Percentiles rank a stretch among this genome's conserved stretches.
phyloP scores from a whole-genome alignment of 1,140 invertebrate genomes.

The Cardiocondyla obscurior region DNA sequence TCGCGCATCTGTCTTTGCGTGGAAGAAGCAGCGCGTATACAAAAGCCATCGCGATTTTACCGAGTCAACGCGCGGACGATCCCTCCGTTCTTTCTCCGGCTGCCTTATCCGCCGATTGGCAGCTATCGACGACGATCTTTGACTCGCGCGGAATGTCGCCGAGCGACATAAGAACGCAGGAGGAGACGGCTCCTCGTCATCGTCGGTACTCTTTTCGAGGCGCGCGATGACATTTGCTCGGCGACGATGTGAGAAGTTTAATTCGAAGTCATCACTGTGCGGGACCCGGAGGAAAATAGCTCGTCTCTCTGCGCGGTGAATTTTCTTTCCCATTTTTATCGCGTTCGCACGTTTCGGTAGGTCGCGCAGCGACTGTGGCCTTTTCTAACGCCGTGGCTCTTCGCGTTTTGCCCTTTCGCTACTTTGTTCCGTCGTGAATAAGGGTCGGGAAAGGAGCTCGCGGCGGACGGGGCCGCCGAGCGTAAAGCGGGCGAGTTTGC shows the following conservation, averaged over 20 bases:
- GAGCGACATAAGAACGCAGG: constrained; percentile 21
- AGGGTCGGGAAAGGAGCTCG: constrained; percentile 1
- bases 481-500: background rate
- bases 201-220: background rate
- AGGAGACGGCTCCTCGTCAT: background rate
- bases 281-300: background rate
- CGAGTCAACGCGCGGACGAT: constrained; percentile 9
- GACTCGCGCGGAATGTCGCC: constrained; percentile 17
- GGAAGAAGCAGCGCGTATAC: constrained; percentile 27
- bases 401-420: constrained; percentile 7
- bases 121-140: constrained; percentile 53
- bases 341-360: background rate
- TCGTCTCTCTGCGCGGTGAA: background rate
- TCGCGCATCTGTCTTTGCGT: constrained; percentile 35
- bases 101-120: constrained; percentile 55
- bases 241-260: constrained; percentile 29
- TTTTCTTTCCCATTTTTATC: constrained; percentile 6
- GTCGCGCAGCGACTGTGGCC: background rate
- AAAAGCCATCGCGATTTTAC: constrained; percentile 44
- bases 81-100: background rate
- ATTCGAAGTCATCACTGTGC: constrained; percentile 2
- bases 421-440: constrained; percentile 31
- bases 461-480: background rate
- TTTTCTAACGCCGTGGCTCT: background rate
- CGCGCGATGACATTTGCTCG: constrained; percentile 44